Evolutionary conservation across 2,888 invertebrate species (phyloP).

Genomic region (Lithodes maja): DNA sequence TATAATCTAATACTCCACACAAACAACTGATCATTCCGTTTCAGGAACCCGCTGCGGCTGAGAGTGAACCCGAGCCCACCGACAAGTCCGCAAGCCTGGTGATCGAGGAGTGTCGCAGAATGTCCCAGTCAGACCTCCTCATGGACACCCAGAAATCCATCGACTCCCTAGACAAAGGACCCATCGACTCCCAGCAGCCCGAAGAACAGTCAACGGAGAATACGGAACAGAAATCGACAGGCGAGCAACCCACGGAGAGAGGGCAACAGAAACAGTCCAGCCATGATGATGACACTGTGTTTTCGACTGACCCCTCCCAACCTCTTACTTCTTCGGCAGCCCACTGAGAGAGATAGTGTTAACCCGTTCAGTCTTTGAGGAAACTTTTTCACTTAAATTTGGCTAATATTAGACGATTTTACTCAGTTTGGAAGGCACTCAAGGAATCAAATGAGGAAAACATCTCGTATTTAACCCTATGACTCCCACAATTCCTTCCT

Average conservation of each 20-base stretch:
- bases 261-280: not conserved
- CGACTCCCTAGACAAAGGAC: slow-evolving; percentile 37
- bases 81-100: slow-evolving; percentile 28
- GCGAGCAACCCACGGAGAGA: not conserved
- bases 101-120: slow-evolving; percentile 57
- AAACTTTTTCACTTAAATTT: no score
- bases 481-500: no score
- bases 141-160: slow-evolving; percentile 33
- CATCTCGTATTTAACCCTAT: no score
- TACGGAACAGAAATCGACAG: not conserved
- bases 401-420: no score
- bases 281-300: not conserved
- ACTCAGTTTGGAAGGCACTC: no score
- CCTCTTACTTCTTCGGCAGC: not conserved
- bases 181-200: not conserved
- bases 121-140: slow-evolving; percentile 45
- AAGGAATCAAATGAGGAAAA: no score
- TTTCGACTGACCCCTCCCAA: not conserved
- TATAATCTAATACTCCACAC: no score
- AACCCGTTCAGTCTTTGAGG: no score
- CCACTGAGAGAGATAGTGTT: not conserved
- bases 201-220: slow-evolving; percentile 33
- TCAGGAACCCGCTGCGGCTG: not conserved
- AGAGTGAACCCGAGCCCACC: not conserved
- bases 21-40: not conserved